Base-by-base conservation (phyloP, 53 echinoderm and acorn worm species). In the Luidia sarsii region DNA sequence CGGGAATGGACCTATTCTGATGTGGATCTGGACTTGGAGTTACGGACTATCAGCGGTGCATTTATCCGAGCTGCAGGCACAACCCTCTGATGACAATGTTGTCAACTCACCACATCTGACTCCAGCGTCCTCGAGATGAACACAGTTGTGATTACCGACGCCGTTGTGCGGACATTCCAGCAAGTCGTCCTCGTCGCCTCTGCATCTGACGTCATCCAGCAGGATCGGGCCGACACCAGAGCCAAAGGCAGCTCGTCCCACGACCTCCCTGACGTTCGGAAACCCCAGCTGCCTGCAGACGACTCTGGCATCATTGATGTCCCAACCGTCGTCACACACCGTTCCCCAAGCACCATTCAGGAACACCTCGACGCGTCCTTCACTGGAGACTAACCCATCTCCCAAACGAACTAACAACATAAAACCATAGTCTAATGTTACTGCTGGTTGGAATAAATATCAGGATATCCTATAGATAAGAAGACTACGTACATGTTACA, bases 341-440 rank as follows among this genome's bases (percentile, higher is more conserved):
- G 72, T 71, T 34, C 72, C 72, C 72, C 72, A 71, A 18, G 14
- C 32, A 13, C 51, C 72, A 39, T 71, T 71, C 33, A 53, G 31
- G 55, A 49, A 53, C 30, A 71, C 35, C 51, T 71, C 72, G 51
- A 71, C 16, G 11, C 72, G 72, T 14, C 72, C 72, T 14, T 57
- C 39, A 43, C 50, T 43, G 8, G 4, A 49, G 28, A 49, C 48
- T 28, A 4, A 24, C 4, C 80, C 80, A 22, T 65, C 80, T 16
- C 64, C 50, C 21, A 80, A 65, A 46, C 80, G 80, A 29, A 85
- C 15, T 48, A 16, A 64, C 16, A 64, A 38, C 54, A 23, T 1
- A 2, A 19, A 0, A 54, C 25, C 54, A 54, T 27, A 16, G 8
- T 4, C 7, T 1, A 6, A 21, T 1, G 25, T 1, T 25, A 3